Conservation (phyloP, 2,113 vertebrate species). For the Perca schrenkii region DNA sequence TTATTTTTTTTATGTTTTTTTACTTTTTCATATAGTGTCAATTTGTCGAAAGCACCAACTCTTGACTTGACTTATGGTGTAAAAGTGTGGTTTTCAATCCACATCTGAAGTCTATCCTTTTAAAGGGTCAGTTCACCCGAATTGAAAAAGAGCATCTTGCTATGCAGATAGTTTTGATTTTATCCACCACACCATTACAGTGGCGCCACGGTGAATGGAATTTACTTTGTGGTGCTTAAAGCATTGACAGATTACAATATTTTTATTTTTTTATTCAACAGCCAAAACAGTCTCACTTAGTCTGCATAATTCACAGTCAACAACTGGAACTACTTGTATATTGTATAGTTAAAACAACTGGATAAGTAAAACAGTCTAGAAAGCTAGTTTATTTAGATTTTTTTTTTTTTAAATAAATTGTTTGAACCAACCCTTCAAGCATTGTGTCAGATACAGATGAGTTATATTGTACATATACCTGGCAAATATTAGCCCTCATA, state of each 20-base stretch:
- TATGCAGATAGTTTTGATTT: background rate
- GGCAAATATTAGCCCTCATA: background rate
- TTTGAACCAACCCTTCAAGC: too few relatives aligned
- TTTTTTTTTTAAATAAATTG: background rate
- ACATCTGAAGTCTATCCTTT: background rate
- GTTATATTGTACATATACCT: background rate
- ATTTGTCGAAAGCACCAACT: slow-evolving; percentile 14
- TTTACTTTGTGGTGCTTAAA: background rate
- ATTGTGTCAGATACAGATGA: background rate
- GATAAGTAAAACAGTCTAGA: background rate
- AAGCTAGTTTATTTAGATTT: background rate
- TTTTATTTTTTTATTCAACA: background rate
- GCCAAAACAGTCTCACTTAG: background rate
- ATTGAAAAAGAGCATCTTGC: background rate
- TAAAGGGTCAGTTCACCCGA: background rate
- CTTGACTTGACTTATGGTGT: background rate
- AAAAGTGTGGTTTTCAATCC: background rate
- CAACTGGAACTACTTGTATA: background rate
- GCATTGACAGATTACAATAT: background rate
- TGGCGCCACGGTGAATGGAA: background rate
- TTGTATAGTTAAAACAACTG: background rate
- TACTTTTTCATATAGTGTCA: slow-evolving; percentile 10
- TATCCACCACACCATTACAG: background rate
- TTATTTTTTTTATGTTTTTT: background rate
- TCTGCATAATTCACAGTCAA: background rate